A percentile compares a stretch with the other conserved stretches of the same genome.
phyloP scores from a whole-genome alignment of 2,797 vertebrate genomes.

The Dicrostonyx torquatus region DNA sequence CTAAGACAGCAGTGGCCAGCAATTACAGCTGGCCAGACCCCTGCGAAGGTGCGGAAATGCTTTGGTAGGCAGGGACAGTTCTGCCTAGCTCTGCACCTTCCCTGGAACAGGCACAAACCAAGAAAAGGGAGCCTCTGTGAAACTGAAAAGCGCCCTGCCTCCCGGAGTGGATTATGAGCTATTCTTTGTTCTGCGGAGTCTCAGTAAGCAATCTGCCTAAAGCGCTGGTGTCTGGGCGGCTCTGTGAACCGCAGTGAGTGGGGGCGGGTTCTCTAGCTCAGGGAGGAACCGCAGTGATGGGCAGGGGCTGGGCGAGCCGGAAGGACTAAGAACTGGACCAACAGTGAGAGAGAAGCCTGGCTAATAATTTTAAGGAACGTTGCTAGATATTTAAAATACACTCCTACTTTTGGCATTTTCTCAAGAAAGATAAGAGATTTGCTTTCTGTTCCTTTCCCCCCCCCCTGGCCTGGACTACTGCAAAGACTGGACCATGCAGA shows the following conservation, averaged over 20 bases:
- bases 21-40: background rate
- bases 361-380: background rate
- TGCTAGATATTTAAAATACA: slow-evolving; percentile 20
- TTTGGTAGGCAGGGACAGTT: background rate
- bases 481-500: background rate
- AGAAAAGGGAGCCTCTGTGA: background rate
- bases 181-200: background rate
- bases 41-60: background rate
- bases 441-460: background rate
- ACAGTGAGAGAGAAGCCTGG: background rate
- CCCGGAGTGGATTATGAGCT: background rate
- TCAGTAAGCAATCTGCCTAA: background rate
- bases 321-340: too few species aligned
- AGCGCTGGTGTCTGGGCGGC: background rate
- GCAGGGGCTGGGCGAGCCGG: too few species aligned
- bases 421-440: slow-evolving; percentile 35
- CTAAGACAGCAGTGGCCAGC: background rate
- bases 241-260: too few species aligned
- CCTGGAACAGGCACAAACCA: background rate
- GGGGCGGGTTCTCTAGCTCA: too few species aligned
- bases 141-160: fast-evolving
- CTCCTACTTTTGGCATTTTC: slow-evolving; percentile 34
- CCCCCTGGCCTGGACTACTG: background rate
- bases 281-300: too few species aligned
- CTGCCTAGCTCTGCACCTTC: background rate